Base-by-base conservation (phyloP, 1,140 invertebrate species). In the Orchesella cincta region DNA sequence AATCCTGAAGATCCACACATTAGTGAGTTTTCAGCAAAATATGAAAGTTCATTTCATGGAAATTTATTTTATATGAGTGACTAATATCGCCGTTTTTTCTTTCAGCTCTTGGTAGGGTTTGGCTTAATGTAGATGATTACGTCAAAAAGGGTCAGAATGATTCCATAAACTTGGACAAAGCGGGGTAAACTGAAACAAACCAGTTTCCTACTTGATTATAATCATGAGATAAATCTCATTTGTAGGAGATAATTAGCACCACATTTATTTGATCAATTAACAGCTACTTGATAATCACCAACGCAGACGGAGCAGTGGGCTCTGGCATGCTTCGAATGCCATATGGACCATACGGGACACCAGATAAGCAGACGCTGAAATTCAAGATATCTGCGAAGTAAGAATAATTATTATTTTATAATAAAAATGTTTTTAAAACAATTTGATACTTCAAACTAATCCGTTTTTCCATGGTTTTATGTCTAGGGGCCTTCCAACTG, bases 381-480 rank as follows among this genome's bases (percentile, higher is more conserved):
- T 77, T 77, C 51, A 77, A 77, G 71, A n/a, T 77, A 8, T 77
- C 76, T 5, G 76, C 71, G 35, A 77, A 5, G 12, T 33, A 33
- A n/a, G n/a, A n/a, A n/a, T n/a, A n/a, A n/a, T n/a, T n/a, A n/a
- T n/a, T n/a, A n/a, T n/a, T n/a, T n/a, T n/a, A n/a, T n/a, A n/a
- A n/a, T n/a, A n/a, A n/a, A n/a, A n/a, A n/a, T n/a, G n/a, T n/a
- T n/a, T n/a, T n/a, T n/a, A n/a, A n/a, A n/a, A n/a, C n/a, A n/a
- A n/a, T n/a, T n/a, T n/a, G n/a, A n/a, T n/a, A n/a, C n/a, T n/a
- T n/a, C n/a, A n/a, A n/a, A n/a, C n/a, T n/a, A n/a, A n/a, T n/a
- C n/a, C n/a, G n/a, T n/a, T n/a, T n/a, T n/a, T n/a, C n/a, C n/a
- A n/a, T n/a, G n/a, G n/a, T n/a, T n/a, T n/a, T n/a, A n/a, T n/a